Percentiles rank a stretch among this genome's conserved stretches.
These are phyloP conservation scores for Gorsachius goisagi DNA, from an alignment of 2,113 vertebrate species.

Conservation along the genomic window DNA sequence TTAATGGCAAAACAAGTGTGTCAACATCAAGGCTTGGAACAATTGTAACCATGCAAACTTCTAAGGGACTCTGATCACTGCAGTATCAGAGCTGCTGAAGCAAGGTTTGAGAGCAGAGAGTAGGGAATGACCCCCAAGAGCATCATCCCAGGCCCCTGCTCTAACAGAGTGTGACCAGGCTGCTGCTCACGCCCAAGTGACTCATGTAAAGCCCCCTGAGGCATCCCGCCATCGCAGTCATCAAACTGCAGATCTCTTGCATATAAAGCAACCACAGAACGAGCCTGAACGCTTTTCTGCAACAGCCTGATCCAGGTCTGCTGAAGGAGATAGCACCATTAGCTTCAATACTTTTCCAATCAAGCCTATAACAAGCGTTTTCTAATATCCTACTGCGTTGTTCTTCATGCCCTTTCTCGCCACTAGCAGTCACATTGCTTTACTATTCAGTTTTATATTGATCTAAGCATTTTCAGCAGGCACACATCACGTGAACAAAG, in stretches of 20 bases:
- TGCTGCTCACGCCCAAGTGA: neutral
- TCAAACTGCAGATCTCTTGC: neutral
- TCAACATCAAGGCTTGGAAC: neutral
- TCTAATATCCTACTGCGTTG: neutral
- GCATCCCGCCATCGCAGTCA: neutral
- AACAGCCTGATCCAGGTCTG: neutral
- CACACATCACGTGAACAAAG: neutral
- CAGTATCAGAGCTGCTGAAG: neutral
- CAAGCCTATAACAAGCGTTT: neutral
- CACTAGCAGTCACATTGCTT: neutral
- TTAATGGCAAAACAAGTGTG: neutral
- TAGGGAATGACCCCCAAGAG: neutral
- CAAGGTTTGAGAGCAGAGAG: neutral
- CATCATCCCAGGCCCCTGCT: neutral
- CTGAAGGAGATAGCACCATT: neutral
- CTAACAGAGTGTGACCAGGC: neutral
- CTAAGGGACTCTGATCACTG: neutral
- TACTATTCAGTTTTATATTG: neutral
- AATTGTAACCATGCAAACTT: neutral
- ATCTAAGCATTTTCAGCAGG: neutral
- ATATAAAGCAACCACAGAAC: neutral
- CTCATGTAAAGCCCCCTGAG: neutral
- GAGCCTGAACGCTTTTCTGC: neutral
- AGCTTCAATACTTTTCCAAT: neutral
- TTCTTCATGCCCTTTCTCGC: neutral